Evolutionary conservation across 2,113 vertebrate species (phyloP), one percentile per base, ranked within the genome.

Genomic region (Tiliqua scincoides): DNA sequence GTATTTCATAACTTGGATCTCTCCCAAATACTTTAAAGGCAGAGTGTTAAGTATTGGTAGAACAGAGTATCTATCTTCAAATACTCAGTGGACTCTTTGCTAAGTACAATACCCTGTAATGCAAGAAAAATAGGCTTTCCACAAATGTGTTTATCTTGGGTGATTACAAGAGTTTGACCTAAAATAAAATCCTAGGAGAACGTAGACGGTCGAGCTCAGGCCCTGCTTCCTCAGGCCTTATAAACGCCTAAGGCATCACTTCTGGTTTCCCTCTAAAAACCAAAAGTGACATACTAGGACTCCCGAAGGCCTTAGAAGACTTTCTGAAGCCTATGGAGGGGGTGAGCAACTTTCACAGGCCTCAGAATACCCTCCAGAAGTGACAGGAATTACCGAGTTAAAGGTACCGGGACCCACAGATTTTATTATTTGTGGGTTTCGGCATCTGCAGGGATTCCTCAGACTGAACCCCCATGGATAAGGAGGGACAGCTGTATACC

Each of bases 121-220:
- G 73, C 54, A 48, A 20, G 1, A 35, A 43, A 27, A 67, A 62
- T 84, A 84, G 8, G 3, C 43, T 73, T 87, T 80, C 65, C 20
- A 85, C 7, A 74, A 40, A 9, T 76, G 30, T 81, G 8, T 84
- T 87, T 65, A 77, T 20, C 2, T 76, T 20, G 85, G 86, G 43
- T 32, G 30, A 17, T 0, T 37, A 59, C 63, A 23, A 83, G 30
- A 11, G 20, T 85, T 71, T 57, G 37, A 86, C 40, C 27, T 18
- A 86, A 54, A 63, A 73, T 63, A 87, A 84, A 85, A 84, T 40
- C 17, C 63, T 9, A 75, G 88, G 12, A 43, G n/a, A 71, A 25
- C 40, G n/a, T 68, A 4, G 61, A 62, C 37, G 7, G 15, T 30
- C 43, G 43, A 4, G 8, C 43, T 48, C 43, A 48, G 43, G n/a